Evolutionary conservation across 2,888 invertebrate genomes (phyloP).

Genomic region (Spilosoma lubricipeda): DNA sequence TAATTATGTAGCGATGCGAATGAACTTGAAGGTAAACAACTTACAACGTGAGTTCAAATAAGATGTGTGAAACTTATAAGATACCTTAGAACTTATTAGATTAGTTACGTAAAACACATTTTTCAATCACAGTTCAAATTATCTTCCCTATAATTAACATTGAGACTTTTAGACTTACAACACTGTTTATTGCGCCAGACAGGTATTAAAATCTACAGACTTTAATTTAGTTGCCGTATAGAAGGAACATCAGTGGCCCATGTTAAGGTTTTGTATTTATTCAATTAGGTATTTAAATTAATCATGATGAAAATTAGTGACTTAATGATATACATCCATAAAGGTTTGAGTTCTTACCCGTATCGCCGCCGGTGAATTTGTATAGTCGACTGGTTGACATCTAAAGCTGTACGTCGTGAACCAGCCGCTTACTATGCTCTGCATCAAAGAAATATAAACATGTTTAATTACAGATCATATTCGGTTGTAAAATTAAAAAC

Average conservation of each 20-base stretch:
- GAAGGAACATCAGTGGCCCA: too few species aligned
- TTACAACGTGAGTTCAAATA: constrained; percentile 20
- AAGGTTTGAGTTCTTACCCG: constrained; percentile 75
- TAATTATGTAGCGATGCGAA: constrained; percentile 51
- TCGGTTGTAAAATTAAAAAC: not conserved
- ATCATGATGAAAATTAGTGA: too few species aligned
- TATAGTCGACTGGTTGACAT: constrained; percentile 96
- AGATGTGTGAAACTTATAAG: constrained; percentile 19
- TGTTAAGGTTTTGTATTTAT: too few species aligned
- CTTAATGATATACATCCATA: too few species aligned
- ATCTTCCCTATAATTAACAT: not conserved
- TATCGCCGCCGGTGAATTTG: constrained; percentile 89
- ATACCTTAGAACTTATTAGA: not conserved
- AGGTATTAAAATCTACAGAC: too few species aligned
- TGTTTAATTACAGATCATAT: not conserved
- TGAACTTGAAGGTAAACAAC: constrained; percentile 56
- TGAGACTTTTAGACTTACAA: not conserved
- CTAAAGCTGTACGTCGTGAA: constrained; percentile 92
- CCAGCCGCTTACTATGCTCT: constrained; percentile 91
- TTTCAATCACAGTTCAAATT: not conserved
- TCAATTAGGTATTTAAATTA: not conserved
- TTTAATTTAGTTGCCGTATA: too few species aligned
- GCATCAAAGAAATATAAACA: constrained; percentile 49
- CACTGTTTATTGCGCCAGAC: not conserved
- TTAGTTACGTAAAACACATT: not conserved